Conservation (phyloP, 1,140 invertebrate genomes). For the Triops cancriformis region DNA sequence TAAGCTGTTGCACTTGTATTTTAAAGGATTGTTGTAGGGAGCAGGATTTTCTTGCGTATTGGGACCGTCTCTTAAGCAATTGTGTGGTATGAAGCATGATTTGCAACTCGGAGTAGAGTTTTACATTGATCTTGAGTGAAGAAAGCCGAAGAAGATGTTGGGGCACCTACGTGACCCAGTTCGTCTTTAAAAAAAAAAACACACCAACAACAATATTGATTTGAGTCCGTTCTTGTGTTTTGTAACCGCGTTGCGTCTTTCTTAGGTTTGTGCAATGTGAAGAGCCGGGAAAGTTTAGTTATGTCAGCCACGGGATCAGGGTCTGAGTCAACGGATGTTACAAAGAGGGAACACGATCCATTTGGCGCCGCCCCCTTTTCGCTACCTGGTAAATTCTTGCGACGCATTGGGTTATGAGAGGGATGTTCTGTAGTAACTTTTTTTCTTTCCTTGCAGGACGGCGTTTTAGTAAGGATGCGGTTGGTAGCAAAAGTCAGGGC, state of each 20-base stretch:
- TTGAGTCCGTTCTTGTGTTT: background rate
- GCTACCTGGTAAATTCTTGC: conserved; percentile 49
- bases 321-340: background rate
- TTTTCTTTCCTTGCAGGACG: background rate
- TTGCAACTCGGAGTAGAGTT: no score
- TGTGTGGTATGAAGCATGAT: no score
- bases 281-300: conserved; percentile 63
- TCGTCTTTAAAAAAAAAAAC: no score
- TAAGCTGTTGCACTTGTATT: conserved; percentile 37
- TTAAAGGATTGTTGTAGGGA: no score
- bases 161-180: no score
- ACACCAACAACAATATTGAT: no score
- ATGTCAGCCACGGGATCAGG: conserved; percentile 54
- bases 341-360: conserved; percentile 53
- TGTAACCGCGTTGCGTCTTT: conserved; percentile 28
- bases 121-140: no score
- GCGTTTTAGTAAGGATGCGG: background rate
- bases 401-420: background rate
- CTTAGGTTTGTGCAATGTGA: conserved; percentile 61
- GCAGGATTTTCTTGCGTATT: no score
- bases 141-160: no score
- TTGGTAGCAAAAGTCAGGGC: background rate
- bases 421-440: no score
- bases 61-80: no score
- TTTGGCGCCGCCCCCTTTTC: conserved; percentile 73